phyloP scores from a whole-genome alignment of 1,140 invertebrate genomes.

The Drosophila equinoxialis region DNA sequence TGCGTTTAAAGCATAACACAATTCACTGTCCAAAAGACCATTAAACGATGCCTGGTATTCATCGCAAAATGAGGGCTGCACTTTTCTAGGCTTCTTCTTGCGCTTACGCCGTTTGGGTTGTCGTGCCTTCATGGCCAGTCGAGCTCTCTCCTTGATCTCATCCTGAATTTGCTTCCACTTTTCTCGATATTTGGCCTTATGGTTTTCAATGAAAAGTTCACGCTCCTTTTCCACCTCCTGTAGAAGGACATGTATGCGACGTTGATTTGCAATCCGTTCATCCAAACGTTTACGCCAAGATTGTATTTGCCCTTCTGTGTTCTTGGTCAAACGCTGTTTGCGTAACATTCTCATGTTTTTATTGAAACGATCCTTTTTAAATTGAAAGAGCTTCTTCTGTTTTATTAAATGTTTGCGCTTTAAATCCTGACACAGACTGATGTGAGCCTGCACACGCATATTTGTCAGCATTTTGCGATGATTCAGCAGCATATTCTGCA shows the following conservation, averaged over 20 bases:
- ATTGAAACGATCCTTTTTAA: slow-evolving; percentile 72
- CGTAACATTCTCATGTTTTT: slow-evolving; percentile 60
- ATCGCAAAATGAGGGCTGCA: slow-evolving; percentile 57
- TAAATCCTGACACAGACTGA: slow-evolving; percentile 58
- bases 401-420: slow-evolving; percentile 71
- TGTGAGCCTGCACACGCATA: slow-evolving; percentile 59
- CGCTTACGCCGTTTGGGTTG: slow-evolving; percentile 43
- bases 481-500: slow-evolving; percentile 56
- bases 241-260: slow-evolving; percentile 50
- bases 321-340: slow-evolving; percentile 43
- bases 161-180: slow-evolving; percentile 72
- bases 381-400: slow-evolving; percentile 76
- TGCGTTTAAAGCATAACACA: slow-evolving; percentile 72
- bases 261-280: slow-evolving; percentile 67
- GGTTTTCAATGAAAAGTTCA: slow-evolving; percentile 59
- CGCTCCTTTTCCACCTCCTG: slow-evolving; percentile 53
- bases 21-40: slow-evolving; percentile 62
- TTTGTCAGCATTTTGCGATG: slow-evolving; percentile 71
- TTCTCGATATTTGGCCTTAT: slow-evolving; percentile 49
- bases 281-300: slow-evolving; percentile 70
- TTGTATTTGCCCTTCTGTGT: slow-evolving; percentile 53
- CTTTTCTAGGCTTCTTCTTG: slow-evolving; percentile 25
- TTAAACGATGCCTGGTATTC: slow-evolving; percentile 66
- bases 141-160: slow-evolving; percentile 57
- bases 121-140: neutral